Conservation (phyloP, 2,888 invertebrate genomes). For the Chamaedrilus cognettii region DNA sequence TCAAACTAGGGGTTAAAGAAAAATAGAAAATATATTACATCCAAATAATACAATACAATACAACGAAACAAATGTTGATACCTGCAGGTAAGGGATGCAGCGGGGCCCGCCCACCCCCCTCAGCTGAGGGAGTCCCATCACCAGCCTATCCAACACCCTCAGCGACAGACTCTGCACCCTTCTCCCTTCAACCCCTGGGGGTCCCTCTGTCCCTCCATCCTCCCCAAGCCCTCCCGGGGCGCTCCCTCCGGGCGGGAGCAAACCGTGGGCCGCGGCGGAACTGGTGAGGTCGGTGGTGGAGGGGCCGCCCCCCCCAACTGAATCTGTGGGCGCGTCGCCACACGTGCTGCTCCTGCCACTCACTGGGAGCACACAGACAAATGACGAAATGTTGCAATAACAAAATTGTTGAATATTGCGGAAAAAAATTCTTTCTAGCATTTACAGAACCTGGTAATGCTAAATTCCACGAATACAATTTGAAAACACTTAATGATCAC, state of each 20-base stretch:
- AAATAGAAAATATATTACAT: too few relatives aligned
- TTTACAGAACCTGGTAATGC: too few relatives aligned
- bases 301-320: constrained; percentile 60
- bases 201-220: constrained; percentile 5
- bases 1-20: too few relatives aligned
- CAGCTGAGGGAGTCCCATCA: constrained; percentile 77
- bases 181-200: background rate
- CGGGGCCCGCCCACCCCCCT: constrained; percentile 79
- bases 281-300: background rate
- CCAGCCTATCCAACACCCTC: constrained; percentile 54
- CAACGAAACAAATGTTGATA: too few relatives aligned
- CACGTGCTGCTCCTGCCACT: constrained; percentile 94
- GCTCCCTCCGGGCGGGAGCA: constrained; percentile 37
- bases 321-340: constrained; percentile 69
- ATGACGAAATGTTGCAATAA: too few relatives aligned
- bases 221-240: constrained; percentile 40
- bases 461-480: too few relatives aligned
- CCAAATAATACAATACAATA: too few relatives aligned
- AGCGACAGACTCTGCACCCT: constrained; percentile 62
- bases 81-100: constrained; percentile 90
- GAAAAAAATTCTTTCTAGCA: too few relatives aligned
- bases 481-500: too few relatives aligned
- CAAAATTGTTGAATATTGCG: too few relatives aligned
- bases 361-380: constrained; percentile 64
- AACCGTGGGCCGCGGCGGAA: too few relatives aligned